Percentiles rank a stretch among this genome's conserved stretches.
These are phyloP conservation scores for Notodonta dromedarius DNA, from an alignment of 2,888 invertebrate species.

Conservation along the genomic window DNA sequence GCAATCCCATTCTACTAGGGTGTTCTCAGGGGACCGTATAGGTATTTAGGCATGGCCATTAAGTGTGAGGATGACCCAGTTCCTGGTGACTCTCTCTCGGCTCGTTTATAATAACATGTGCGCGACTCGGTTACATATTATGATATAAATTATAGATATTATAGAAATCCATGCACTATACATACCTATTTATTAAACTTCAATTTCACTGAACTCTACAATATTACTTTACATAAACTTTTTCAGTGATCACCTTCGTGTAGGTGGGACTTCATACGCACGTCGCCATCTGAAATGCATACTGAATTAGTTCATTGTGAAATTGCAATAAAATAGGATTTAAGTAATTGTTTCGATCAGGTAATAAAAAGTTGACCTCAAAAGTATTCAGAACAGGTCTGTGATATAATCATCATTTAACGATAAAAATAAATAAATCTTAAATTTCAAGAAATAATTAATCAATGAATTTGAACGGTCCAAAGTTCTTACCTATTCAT, in stretches of 20 bases:
- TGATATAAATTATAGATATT: not conserved
- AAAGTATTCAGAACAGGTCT: conserved; percentile 80
- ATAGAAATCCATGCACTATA: not conserved
- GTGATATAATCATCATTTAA: conserved; percentile 71
- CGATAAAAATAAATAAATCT: not conserved
- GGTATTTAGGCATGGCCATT: too few relatives aligned
- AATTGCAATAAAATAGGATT: accelerated
- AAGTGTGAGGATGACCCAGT: too few relatives aligned
- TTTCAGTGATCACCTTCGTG: not conserved
- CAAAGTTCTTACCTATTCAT: not conserved
- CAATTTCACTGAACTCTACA: not conserved
- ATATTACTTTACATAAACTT: not conserved
- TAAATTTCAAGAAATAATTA: too few relatives aligned
- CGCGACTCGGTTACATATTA: not conserved
- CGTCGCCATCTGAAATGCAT: not conserved
- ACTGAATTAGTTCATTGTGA: not conserved
- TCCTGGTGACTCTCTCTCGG: too few relatives aligned
- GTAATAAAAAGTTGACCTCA: conserved; percentile 54
- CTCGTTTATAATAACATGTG: too few relatives aligned
- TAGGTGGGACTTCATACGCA: not conserved
- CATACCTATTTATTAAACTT: not conserved
- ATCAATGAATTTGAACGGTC: not conserved
- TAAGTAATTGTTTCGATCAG: not conserved
- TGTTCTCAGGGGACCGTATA: too few relatives aligned
- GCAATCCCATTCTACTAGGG: too few relatives aligned